Conservation (phyloP, 2,797 vertebrate genomes). For the Mycteria americana region DNA sequence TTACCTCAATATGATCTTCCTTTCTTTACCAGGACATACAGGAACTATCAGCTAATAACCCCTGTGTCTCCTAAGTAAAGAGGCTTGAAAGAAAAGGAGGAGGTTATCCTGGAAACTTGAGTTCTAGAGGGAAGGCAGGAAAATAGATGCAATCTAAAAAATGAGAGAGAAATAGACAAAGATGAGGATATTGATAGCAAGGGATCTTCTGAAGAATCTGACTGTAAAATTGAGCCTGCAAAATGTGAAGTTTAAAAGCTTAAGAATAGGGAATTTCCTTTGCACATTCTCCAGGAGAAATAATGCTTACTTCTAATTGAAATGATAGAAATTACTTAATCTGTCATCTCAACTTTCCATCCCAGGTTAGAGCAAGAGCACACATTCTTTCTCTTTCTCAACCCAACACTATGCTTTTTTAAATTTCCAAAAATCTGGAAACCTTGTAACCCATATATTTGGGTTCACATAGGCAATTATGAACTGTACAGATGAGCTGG, state of each 20-base stretch:
- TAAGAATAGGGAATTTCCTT: not conserved
- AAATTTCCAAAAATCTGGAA: not conserved
- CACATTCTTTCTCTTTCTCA: not conserved
- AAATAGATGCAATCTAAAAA: not conserved
- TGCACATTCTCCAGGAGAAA: not conserved
- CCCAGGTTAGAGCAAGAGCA: not conserved
- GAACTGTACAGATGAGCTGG: not conserved
- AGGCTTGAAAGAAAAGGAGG: not conserved
- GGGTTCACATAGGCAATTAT: not conserved
- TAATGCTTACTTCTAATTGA: not conserved
- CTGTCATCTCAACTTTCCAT: not conserved
- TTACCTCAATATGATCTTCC: not conserved
- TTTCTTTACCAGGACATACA: not conserved
- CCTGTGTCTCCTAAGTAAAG: not conserved
- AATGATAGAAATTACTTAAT: not conserved
- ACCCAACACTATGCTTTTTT: fast-evolving
- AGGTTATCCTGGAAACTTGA: not conserved
- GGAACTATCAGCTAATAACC: not conserved
- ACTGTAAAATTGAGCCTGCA: not conserved
- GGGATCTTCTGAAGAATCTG: not conserved
- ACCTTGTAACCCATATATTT: not conserved
- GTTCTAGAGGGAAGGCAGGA: not conserved
- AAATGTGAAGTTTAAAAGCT: not conserved
- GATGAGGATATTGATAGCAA: not conserved
- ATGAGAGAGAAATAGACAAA: not conserved